Percentiles rank a stretch among this genome's conserved stretches.
phyloP scores from a whole-genome alignment of 2,113 vertebrate genomes.

The Ameiurus melas region DNA sequence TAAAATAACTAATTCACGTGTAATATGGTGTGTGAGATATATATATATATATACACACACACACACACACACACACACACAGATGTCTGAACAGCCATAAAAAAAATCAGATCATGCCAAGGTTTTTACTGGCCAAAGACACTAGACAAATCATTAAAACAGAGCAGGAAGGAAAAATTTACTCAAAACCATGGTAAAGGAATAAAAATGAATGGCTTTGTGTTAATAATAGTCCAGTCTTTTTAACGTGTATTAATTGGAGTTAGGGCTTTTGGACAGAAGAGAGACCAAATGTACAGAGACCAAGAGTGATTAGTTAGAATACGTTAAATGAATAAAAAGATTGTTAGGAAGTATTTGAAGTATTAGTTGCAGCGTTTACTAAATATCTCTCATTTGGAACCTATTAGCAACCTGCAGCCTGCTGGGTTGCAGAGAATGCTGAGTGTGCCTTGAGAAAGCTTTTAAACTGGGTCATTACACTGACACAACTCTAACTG shows the following conservation, averaged over 20 bases:
- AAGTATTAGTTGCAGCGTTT: not conserved
- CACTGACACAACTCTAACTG: conserved; percentile 17
- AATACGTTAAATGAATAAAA: not conserved
- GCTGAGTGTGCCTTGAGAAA: conserved; percentile 33
- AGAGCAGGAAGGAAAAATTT: conserved; percentile 18
- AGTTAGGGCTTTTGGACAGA: not conserved
- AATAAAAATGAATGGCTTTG: conserved; percentile 4
- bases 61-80: conserved; percentile 30
- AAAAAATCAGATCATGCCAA: conserved; percentile 27
- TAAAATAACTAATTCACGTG: no score
- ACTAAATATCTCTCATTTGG: conserved; percentile 49
- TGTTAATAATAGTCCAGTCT: not conserved
- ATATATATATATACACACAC: no score
- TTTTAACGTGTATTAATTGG: not conserved
- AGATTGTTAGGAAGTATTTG: conserved; percentile 42
- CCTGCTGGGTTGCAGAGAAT: conserved; percentile 25
- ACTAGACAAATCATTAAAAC: not conserved
- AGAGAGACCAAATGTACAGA: not conserved
- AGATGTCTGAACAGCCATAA: conserved; percentile 29
- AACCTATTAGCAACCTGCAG: conserved; percentile 31
- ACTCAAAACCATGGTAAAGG: not conserved
- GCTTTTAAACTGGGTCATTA: conserved; percentile 31
- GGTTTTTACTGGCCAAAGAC: conserved; percentile 13
- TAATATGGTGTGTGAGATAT: no score
- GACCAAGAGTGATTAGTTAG: not conserved